phyloP scores from a whole-genome alignment of 2,797 vertebrate species.

The Pagetopsis macropterus region DNA sequence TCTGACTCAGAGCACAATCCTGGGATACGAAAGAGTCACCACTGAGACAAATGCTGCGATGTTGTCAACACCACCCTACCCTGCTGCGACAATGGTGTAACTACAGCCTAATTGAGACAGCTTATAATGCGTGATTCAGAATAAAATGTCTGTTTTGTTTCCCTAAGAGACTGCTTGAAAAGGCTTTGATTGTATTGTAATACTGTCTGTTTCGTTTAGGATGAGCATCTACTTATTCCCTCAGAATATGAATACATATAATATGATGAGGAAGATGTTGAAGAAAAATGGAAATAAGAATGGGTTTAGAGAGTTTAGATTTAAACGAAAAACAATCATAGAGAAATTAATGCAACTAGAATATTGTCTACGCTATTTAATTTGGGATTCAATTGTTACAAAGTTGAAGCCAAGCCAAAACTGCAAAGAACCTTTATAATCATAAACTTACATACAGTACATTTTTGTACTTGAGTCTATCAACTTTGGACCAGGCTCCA shows the following conservation, averaged over 20 bases:
- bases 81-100: conserved; percentile 43
- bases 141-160: conserved; percentile 29
- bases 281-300: neutral
- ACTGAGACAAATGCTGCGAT: conserved; percentile 41
- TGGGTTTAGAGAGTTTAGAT: neutral
- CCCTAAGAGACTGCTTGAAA: conserved; percentile 1
- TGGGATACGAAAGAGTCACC: conserved; percentile 44
- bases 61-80: conserved; percentile 47
- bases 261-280: neutral
- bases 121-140: conserved; percentile 37
- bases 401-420: neutral
- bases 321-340: neutral
- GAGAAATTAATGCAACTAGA: neutral
- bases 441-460: neutral
- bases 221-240: conserved; percentile 5
- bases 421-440: neutral
- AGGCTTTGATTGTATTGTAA: conserved; percentile 3
- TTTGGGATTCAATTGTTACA: neutral
- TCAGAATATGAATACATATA: conserved; percentile 4
- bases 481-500: neutral
- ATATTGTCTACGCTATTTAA: neutral
- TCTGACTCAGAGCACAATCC: conserved; percentile 54
- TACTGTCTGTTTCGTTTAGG: conserved; percentile 7
- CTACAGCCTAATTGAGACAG: conserved; percentile 48
- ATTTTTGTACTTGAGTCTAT: neutral